These are phyloP conservation scores for Pogonocherus hispidulus DNA, from an alignment of 2,888 invertebrate genomes.

Conservation along the genomic window DNA sequence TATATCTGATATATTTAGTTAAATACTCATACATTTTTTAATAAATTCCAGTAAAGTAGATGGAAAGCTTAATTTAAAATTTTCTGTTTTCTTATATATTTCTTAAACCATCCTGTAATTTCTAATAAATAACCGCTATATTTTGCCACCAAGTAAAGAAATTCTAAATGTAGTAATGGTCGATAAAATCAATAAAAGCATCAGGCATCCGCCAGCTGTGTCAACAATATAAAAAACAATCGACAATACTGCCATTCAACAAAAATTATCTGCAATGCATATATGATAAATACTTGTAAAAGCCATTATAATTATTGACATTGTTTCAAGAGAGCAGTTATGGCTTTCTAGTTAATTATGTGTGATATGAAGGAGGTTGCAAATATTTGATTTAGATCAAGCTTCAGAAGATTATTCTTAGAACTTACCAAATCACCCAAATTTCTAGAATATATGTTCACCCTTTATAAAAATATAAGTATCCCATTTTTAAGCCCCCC, in stretches of 20 bases:
- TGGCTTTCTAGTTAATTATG: background rate
- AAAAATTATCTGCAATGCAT: conserved; percentile 14
- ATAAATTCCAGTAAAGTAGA: too few relatives aligned
- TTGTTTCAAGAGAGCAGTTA: background rate
- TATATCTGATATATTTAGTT: too few relatives aligned
- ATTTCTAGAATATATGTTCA: too few relatives aligned
- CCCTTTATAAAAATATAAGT: too few relatives aligned
- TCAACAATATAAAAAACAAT: conserved; percentile 8
- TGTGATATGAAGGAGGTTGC: background rate
- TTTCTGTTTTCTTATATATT: too few relatives aligned
- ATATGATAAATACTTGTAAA: conserved; percentile 7
- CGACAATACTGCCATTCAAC: conserved; percentile 13
- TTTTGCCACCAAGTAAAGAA: background rate
- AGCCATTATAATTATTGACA: conserved; percentile 4
- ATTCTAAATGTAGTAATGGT: background rate
- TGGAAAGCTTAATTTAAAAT: too few relatives aligned
- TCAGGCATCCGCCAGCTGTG: conserved; percentile 11
- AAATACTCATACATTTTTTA: too few relatives aligned
- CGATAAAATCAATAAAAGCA: background rate
- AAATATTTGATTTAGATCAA: background rate
- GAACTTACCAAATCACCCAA: too few relatives aligned
- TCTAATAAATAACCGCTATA: background rate
- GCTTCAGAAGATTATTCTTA: background rate
- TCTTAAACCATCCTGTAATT: too few relatives aligned
- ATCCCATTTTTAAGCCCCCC: too few relatives aligned